phyloP scores from a whole-genome alignment of 1,140 invertebrate genomes.

The Trichoplusia ni region DNA sequence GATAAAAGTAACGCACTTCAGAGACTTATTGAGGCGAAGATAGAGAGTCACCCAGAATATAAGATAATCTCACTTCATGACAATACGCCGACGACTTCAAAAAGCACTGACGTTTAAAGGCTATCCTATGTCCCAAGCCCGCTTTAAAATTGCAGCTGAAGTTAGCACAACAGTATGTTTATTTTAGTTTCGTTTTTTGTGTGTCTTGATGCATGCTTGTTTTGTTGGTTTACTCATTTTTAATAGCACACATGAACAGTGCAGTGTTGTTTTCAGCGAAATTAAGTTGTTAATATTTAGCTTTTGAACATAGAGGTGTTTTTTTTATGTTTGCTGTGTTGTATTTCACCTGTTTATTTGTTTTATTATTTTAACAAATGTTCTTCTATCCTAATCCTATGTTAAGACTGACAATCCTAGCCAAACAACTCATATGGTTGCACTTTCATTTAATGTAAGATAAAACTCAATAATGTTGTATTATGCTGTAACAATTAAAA shows the following conservation, averaged over 20 bases:
- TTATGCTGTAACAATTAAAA: not conserved
- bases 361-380: not conserved
- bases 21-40: slow-evolving; percentile 70
- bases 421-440: slow-evolving; percentile 6
- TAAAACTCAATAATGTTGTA: not conserved
- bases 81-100: slow-evolving; percentile 61
- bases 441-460: not conserved
- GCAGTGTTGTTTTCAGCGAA: not conserved
- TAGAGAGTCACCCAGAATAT: slow-evolving; percentile 72
- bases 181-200: slow-evolving; percentile 43
- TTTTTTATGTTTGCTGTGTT: slow-evolving; percentile 34
- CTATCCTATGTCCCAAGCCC: slow-evolving; percentile 42
- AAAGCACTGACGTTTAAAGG: slow-evolving; percentile 76
- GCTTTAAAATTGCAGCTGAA: slow-evolving; percentile 44
- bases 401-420: not conserved
- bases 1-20: slow-evolving; percentile 68
- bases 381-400: slow-evolving; percentile 7
- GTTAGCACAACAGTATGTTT: slow-evolving; percentile 65
- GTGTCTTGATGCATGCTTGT: slow-evolving; percentile 37
- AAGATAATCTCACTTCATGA: slow-evolving; percentile 64
- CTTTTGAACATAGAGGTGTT: not conserved
- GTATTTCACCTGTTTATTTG: slow-evolving; percentile 15
- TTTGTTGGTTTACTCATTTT: not conserved
- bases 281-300: not conserved
- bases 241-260: not conserved